Conservation (phyloP, 2,113 vertebrate genomes). For the Trematocara nigrifrons region DNA sequence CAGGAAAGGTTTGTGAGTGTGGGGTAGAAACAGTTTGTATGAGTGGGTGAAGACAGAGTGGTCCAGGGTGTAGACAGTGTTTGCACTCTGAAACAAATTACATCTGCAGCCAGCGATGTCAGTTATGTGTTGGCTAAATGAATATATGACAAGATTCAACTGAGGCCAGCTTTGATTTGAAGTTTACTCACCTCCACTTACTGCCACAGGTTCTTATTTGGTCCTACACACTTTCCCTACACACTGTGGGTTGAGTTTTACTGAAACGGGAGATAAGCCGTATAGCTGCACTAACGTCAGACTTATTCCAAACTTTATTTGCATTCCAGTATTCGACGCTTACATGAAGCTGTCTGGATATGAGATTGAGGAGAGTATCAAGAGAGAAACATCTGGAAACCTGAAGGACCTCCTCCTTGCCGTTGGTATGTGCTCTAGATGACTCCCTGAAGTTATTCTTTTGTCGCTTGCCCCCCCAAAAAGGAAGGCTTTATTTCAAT, state of each 20-base stretch:
- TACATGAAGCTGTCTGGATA: slow-evolving; percentile 92
- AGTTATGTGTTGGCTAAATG: neutral
- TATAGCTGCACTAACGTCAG: neutral
- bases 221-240: neutral
- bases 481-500: neutral
- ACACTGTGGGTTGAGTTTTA: neutral
- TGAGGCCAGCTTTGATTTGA: neutral
- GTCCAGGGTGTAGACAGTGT: neutral
- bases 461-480: neutral
- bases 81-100: neutral
- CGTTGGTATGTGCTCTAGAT: slow-evolving; percentile 74
- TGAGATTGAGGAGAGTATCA: slow-evolving; percentile 92
- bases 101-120: neutral
- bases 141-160: neutral
- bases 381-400: slow-evolving; percentile 88
- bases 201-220: neutral
- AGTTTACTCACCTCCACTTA: neutral
- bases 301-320: neutral
- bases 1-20: slow-evolving; percentile 76
- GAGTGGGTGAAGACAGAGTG: neutral
- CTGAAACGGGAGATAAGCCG: neutral
- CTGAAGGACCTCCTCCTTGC: slow-evolving; percentile 84
- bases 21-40: neutral
- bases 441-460: neutral
- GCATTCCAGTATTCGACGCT: slow-evolving; percentile 83